These are phyloP conservation scores for Drosophila lowei DNA, from an alignment of 1,140 invertebrate genomes.

Conservation along the genomic window DNA sequence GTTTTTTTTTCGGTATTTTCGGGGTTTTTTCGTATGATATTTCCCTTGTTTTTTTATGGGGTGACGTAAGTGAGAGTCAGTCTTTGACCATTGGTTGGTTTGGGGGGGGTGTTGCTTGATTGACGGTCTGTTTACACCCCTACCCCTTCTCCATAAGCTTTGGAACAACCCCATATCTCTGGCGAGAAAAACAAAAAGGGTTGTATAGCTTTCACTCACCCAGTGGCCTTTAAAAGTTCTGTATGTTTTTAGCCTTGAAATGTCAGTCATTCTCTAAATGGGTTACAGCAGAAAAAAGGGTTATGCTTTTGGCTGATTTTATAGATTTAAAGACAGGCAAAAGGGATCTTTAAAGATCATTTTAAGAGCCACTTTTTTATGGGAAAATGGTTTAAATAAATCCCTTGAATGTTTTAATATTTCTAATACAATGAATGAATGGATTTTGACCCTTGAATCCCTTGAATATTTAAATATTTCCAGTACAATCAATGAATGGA, in stretches of 20 bases:
- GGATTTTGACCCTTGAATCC: too few species aligned
- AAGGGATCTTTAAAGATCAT: too few species aligned
- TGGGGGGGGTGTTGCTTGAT: slow-evolving; percentile 23
- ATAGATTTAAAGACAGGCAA: too few species aligned
- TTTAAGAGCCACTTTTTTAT: too few species aligned
- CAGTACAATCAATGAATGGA: too few species aligned
- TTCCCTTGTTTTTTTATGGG: slow-evolving; percentile 25
- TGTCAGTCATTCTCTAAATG: slow-evolving; percentile 23
- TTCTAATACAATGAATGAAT: too few species aligned
- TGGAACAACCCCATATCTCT: background rate
- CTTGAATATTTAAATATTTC: too few species aligned
- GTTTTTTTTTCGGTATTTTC: too few species aligned
- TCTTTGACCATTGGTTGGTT: slow-evolving; percentile 12
- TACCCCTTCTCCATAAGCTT: background rate
- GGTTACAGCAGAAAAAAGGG: background rate
- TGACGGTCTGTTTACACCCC: slow-evolving; percentile 27
- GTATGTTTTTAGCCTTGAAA: slow-evolving; percentile 30
- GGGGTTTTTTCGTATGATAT: slow-evolving; percentile 22
- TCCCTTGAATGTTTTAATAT: too few species aligned
- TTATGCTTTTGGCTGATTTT: too few species aligned
- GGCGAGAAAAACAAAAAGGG: slow-evolving; percentile 27
- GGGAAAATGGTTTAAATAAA: too few species aligned
- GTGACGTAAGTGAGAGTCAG: slow-evolving; percentile 33
- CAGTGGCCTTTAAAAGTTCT: slow-evolving; percentile 34
- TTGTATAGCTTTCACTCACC: slow-evolving; percentile 12